Base-by-base conservation (phyloP, 2,113 vertebrate species). In the Ictidomys tridecemlineatus region DNA sequence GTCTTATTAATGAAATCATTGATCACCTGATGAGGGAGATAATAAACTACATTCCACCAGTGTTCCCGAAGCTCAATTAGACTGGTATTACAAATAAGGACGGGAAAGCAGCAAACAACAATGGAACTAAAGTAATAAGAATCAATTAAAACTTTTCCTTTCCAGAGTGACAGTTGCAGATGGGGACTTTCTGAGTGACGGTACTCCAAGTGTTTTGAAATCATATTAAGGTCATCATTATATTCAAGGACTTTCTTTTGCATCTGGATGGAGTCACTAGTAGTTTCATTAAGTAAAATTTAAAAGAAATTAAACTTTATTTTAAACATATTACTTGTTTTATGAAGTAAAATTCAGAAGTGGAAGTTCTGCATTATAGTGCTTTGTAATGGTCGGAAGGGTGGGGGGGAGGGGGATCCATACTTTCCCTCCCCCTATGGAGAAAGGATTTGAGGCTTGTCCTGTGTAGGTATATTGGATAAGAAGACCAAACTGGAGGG, bases 1-100 rank as follows among this genome's bases (percentile, higher is more conserved):
- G 99, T 99, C 99, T 99, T 99, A 99, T 99, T 99, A 99, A 99
- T 99, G 99, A 99, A 99, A 99, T 99, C 99, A 99, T 99, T 99
- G 99, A 99, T 99, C 99, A 99, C 99, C 99, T 99, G 99, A 99
- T 99, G 99, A 99, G 99, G 98, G 98, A 99, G 98, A 99, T 99
- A 99, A 99, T 99, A 99, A 99, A 99, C 99, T 99, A 98, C 98
- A 98, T 98, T 99, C 99, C 98, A 92, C 97, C 96, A 98, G 96
- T 95, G 89, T 98, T 98, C 97, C 58, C 24, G 95, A 98, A 98
- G 97, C 97, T 98, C 98, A 99, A 97, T 99, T 98, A 98, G 97
- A 98, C 98, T 98, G 95, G 61, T 95, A 78, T 98, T 86, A 98
- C 98, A 98, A 94, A 96, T 88, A 92, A 93, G 97, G 87, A 77